Evolutionary conservation across 1,140 invertebrate genomes (phyloP).

Genomic region (Microplitis demolitor): DNA sequence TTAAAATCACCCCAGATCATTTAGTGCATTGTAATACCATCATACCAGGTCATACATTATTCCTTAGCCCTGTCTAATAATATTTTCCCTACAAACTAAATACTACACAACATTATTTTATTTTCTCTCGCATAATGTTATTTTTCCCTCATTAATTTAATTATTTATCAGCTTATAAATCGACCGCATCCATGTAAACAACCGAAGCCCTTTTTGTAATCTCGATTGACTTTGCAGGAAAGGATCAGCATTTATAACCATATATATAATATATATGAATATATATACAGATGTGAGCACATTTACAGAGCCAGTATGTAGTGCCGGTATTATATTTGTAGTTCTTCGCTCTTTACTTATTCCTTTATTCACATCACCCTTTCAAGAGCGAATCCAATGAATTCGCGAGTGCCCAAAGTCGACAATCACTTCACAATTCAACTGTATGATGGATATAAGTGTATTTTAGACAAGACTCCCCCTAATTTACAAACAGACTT

Average conservation of each 20-base stretch:
- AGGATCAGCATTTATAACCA: no score
- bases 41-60: neutral
- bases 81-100: no score
- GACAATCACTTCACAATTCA: conserved; percentile 1
- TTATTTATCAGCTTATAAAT: no score
- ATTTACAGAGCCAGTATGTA: no score
- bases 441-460: neutral
- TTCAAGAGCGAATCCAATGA: conserved; percentile 6
- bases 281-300: no score
- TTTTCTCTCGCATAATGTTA: no score
- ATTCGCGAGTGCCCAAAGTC: conserved; percentile 5
- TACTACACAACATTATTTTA: no score
- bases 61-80: neutral
- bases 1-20: neutral
- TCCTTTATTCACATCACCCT: neutral
- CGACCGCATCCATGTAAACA: no score
- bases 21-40: neutral
- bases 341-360: neutral
- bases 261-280: no score
- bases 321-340: neutral
- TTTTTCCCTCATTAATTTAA: no score
- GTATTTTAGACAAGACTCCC: conserved; percentile 14
- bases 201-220: neutral
- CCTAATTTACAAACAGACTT: conserved; percentile 10
- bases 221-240: conserved; percentile 4